Percentiles rank a stretch among this genome's conserved stretches.
Evolutionary conservation across 2,888 invertebrate species (phyloP).

Genomic region (Tipula unca): DNA sequence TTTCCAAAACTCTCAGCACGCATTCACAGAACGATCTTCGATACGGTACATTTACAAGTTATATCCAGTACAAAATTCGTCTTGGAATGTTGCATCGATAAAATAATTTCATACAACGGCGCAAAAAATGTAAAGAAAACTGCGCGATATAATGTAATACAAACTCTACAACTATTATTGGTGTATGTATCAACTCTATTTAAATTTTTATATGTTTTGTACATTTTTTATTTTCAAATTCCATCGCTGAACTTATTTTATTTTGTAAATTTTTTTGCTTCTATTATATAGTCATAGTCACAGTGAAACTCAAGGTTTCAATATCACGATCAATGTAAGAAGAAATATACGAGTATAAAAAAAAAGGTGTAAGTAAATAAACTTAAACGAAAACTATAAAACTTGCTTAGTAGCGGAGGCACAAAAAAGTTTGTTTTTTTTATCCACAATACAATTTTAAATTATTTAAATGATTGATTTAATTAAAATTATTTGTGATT

Average conservation of each 20-base stretch:
- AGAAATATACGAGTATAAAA: background rate
- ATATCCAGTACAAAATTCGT: background rate
- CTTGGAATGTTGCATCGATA: background rate
- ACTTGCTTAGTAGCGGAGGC: background rate
- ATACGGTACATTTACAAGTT: background rate
- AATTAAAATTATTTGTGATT: background rate
- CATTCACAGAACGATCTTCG: background rate
- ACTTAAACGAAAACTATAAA: background rate
- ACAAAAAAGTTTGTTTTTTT: background rate
- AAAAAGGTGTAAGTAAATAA: background rate
- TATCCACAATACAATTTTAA: background rate
- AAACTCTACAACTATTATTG: background rate
- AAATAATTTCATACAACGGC: background rate
- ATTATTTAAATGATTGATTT: constrained; percentile 8
- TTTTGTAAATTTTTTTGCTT: background rate
- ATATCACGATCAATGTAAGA: constrained; percentile 1
- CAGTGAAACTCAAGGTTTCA: background rate
- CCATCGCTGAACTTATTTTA: background rate
- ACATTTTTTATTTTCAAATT: background rate
- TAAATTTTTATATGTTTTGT: background rate
- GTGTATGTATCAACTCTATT: background rate
- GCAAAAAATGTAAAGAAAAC: background rate
- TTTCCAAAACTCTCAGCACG: too few relatives aligned
- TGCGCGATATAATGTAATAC: constrained; percentile 1
- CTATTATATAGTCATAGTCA: background rate